A percentile compares a stretch with the other conserved stretches of the same genome.
phyloP scores from a whole-genome alignment of 2,113 vertebrate species.

The Perca schrenkii region DNA sequence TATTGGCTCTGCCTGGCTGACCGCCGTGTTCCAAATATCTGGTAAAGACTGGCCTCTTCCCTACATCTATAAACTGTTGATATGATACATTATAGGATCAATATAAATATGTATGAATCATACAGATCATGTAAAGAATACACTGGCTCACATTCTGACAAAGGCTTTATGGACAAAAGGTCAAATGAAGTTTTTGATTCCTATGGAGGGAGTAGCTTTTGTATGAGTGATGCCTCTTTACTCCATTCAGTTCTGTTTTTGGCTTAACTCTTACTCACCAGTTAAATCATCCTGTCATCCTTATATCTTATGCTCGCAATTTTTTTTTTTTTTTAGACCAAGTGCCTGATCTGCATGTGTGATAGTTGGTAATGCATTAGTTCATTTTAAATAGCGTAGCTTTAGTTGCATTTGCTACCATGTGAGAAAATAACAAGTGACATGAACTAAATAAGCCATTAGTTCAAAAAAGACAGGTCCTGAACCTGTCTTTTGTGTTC shows the following conservation, averaged over 20 bases:
- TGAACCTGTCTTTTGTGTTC: too few relatives aligned
- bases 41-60: background rate
- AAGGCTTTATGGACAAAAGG: background rate
- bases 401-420: background rate
- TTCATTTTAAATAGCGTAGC: conserved; percentile 26
- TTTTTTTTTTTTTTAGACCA: background rate
- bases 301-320: conserved; percentile 30
- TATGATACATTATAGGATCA: background rate
- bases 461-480: too few relatives aligned
- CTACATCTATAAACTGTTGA: background rate
- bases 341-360: conserved; percentile 23
- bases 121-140: background rate
- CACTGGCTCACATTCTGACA: background rate
- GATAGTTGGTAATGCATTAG: conserved; percentile 32
- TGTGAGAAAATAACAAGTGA: conserved; percentile 15
- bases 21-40: background rate
- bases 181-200: conserved; percentile 3
- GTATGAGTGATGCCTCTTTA: background rate
- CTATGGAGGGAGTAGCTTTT: background rate
- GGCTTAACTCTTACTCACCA: conserved; percentile 24
- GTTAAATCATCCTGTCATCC: conserved; percentile 42
- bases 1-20: background rate
- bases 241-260: conserved; percentile 23
- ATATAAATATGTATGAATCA: background rate
- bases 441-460: background rate